Evolutionary conservation across 2,113 vertebrate species (phyloP).

Genomic region (Pimephales promelas): DNA sequence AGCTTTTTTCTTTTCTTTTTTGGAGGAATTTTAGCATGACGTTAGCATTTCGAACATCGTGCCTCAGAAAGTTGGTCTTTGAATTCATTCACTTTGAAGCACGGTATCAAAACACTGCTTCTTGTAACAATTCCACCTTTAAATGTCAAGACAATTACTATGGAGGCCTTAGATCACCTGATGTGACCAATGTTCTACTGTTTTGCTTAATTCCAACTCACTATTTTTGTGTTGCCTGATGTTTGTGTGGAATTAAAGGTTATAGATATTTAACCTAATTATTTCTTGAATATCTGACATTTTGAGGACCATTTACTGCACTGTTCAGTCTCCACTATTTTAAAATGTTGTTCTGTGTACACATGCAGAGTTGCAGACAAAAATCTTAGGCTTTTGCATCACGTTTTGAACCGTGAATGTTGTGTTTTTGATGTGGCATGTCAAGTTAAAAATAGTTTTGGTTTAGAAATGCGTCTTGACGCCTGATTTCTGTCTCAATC

Average conservation of each 20-base stretch:
- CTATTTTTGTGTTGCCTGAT: not conserved
- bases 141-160: constrained; percentile 24
- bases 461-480: constrained; percentile 1
- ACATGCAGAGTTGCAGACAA: not conserved
- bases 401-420: not conserved
- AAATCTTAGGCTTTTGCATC: not conserved
- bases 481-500: constrained; percentile 2
- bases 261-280: constrained; percentile 4
- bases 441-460: constrained; percentile 26
- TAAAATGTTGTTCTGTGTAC: not conserved
- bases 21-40: not conserved
- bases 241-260: not conserved
- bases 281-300: not conserved
- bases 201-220: not conserved
- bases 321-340: not conserved
- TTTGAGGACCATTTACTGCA: not conserved
- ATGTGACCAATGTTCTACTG: not conserved
- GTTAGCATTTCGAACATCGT: not conserved
- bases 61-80: not conserved
- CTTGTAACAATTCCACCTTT: not conserved
- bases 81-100: not conserved
- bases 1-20: not conserved
- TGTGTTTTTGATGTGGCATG: constrained; percentile 25
- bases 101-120: not conserved
- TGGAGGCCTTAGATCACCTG: not conserved